These are phyloP conservation scores for Lysandra coridon DNA, from an alignment of 2,888 invertebrate genomes.

Conservation along the genomic window DNA sequence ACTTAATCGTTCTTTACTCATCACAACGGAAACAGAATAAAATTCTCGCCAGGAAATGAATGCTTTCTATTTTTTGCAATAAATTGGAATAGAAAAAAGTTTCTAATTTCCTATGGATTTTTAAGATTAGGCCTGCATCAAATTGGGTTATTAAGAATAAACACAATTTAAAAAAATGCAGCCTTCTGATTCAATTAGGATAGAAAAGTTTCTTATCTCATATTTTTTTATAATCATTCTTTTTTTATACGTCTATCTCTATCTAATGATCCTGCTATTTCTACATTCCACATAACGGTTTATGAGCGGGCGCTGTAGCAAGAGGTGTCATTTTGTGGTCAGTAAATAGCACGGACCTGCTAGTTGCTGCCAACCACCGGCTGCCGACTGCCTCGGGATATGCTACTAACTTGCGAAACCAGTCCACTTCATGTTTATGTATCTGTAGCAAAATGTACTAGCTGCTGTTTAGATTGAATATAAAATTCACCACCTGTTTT, in stretches of 20 bases:
- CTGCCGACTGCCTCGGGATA: constrained; percentile 23
- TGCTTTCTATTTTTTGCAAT: constrained; percentile 22
- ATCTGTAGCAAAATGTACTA: not conserved
- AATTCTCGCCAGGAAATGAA: constrained; percentile 3
- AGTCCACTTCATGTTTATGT: not conserved
- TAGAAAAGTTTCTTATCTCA: not conserved
- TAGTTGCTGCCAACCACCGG: not conserved
- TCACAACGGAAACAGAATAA: not conserved
- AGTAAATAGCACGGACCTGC: not conserved
- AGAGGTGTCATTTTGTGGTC: constrained; percentile 25
- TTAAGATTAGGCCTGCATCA: no score
- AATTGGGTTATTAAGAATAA: no score
- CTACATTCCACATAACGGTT: constrained; percentile 12
- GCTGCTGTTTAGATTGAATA: not conserved
- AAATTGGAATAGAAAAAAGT: not conserved
- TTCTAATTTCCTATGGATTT: not conserved
- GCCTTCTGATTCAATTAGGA: no score
- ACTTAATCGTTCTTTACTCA: not conserved
- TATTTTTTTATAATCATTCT: not conserved
- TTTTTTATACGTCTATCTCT: no score
- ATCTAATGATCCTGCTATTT: not conserved
- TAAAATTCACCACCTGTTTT: not conserved
- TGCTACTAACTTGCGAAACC: constrained; percentile 14
- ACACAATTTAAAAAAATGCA: no score
- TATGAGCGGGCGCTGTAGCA: not conserved